Percentiles rank a stretch among this genome's conserved stretches.
Evolutionary conservation across 2,797 vertebrate species (phyloP).

Genomic region (Gymnothorax reevesii): DNA sequence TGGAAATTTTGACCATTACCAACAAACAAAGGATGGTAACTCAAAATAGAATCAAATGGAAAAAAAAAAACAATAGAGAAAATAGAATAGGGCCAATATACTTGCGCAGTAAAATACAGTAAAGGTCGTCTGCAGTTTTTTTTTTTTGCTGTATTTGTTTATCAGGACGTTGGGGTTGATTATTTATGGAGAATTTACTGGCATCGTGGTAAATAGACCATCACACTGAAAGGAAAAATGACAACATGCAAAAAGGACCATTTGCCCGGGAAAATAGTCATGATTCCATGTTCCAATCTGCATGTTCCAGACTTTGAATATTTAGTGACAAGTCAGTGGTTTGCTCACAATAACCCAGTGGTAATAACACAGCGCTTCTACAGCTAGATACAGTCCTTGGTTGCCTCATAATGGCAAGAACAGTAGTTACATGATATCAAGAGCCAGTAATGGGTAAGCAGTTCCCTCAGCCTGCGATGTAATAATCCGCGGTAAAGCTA

Average conservation of each 20-base stretch:
- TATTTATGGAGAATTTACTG: background rate
- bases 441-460: slow-evolving; percentile 70
- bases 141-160: background rate
- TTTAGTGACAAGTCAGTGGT: background rate
- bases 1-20: background rate
- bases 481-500: slow-evolving; percentile 64
- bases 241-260: background rate
- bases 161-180: background rate
- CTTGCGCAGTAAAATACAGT: background rate
- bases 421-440: slow-evolving; percentile 71
- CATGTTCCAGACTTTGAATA: background rate
- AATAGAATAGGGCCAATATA: background rate
- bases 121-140: background rate
- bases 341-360: background rate
- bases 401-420: slow-evolving; percentile 68
- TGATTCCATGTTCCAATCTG: background rate
- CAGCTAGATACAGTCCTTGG: slow-evolving; percentile 30
- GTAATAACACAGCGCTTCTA: background rate
- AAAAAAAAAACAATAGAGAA: background rate
- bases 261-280: background rate
- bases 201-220: background rate
- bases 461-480: slow-evolving; percentile 70
- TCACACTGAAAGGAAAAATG: background rate
- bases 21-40: background rate
- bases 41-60: background rate